Evolutionary conservation across 1,140 invertebrate species (phyloP).

Genomic region (Drosophila leontia): DNA sequence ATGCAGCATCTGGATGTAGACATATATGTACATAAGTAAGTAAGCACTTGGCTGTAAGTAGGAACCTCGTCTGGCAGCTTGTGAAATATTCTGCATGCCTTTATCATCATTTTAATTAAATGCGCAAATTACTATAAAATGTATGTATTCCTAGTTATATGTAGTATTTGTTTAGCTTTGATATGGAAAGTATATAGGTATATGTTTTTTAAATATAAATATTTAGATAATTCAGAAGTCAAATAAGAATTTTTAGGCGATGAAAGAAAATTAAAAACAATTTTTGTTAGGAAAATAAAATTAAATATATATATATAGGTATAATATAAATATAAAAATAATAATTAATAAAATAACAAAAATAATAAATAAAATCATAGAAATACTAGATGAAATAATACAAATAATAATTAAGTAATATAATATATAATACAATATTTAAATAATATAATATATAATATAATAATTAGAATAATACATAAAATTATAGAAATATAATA

Average conservation of each 20-base stretch:
- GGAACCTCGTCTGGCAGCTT: slow-evolving; percentile 43
- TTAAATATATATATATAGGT: no score
- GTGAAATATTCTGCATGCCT: slow-evolving; percentile 78
- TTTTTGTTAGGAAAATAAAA: no score
- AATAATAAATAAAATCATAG: no score
- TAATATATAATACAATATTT: no score
- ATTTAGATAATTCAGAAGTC: background rate
- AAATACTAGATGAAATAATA: no score
- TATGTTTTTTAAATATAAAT: background rate
- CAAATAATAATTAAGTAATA: no score
- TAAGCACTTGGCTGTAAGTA: slow-evolving; percentile 19
- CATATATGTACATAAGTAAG: slow-evolving; percentile 20
- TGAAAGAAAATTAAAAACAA: background rate
- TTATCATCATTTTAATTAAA: slow-evolving; percentile 83
- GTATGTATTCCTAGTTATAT: slow-evolving; percentile 53
- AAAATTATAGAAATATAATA: no score
- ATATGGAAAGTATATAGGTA: background rate
- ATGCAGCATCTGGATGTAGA: slow-evolving; percentile 17
- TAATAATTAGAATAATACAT: no score
- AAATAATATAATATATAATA: no score
- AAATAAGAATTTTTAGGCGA: no score
- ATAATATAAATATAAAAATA: no score
- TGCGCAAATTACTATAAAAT: slow-evolving; percentile 77
- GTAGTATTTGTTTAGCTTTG: background rate
- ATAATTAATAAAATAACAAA: no score